Conservation (phyloP, 2,113 vertebrate species). For the Hippocampus comes region DNA sequence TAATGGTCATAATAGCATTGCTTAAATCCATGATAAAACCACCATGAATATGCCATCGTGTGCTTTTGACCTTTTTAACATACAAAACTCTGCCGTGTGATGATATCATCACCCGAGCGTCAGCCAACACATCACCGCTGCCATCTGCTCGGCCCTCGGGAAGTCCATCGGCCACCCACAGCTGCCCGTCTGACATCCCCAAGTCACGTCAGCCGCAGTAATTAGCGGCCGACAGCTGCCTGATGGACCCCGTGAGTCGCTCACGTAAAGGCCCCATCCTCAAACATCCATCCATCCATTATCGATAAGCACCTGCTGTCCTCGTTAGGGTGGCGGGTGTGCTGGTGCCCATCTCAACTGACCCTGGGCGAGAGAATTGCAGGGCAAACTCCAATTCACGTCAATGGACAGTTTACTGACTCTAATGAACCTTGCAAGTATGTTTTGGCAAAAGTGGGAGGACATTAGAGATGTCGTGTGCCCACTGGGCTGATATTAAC, state of each 20-base stretch:
- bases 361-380: not conserved
- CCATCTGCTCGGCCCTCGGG: conserved; percentile 61
- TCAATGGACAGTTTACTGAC: not conserved
- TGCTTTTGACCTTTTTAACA: conserved; percentile 27
- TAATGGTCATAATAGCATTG: not conserved
- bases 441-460: too few relatives aligned
- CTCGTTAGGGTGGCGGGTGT: not conserved
- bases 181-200: conserved; percentile 49
- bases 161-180: conserved; percentile 42
- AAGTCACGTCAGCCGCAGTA: conserved; percentile 54
- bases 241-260: not conserved
- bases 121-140: conserved; percentile 32
- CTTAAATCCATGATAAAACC: not conserved
- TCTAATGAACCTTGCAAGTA: not conserved
- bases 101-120: conserved; percentile 26
- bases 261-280: not conserved
- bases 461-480: not conserved
- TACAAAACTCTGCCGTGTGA: not conserved
- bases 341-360: not conserved
- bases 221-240: conserved; percentile 62
- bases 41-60: conserved; percentile 25
- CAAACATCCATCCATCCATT: not conserved
- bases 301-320: not conserved
- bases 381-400: not conserved
- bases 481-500: not conserved